Conservation (phyloP, 2,797 vertebrate genomes). For the Sphenodon punctatus region DNA sequence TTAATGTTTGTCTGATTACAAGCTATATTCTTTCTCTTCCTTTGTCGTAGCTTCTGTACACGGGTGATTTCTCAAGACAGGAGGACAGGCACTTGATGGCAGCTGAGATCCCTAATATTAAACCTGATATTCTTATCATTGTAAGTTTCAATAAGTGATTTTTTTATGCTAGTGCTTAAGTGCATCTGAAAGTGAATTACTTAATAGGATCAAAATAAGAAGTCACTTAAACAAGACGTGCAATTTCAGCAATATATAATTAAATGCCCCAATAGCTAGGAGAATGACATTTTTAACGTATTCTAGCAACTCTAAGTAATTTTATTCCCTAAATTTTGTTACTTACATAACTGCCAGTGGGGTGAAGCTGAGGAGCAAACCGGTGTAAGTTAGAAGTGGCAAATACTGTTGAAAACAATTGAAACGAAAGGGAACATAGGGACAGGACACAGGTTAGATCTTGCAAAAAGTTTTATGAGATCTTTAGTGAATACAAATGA, state of each 20-base stretch:
- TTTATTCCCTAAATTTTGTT: too few relatives aligned
- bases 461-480: background rate
- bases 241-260: background rate
- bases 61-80: constrained; percentile 95
- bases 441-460: background rate
- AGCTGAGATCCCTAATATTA: constrained; percentile 95
- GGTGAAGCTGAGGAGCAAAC: too few relatives aligned
- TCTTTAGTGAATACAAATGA: background rate
- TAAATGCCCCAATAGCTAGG: too few relatives aligned
- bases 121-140: constrained; percentile 94
- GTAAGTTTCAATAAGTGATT: constrained; percentile 63
- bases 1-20: background rate
- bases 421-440: background rate
- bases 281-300: too few relatives aligned
- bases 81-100: constrained; percentile 96
- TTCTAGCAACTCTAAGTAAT: too few relatives aligned
- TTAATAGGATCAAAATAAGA: too few relatives aligned
- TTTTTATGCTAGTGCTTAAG: background rate
- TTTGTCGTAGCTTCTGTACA: constrained; percentile 86
- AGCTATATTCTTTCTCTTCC: background rate
- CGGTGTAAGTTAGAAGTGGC: background rate
- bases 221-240: background rate
- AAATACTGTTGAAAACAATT: background rate
- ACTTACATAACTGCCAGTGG: too few relatives aligned
- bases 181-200: too few relatives aligned